phyloP scores from a whole-genome alignment of 2,113 vertebrate species.

The Canis aureus region DNA sequence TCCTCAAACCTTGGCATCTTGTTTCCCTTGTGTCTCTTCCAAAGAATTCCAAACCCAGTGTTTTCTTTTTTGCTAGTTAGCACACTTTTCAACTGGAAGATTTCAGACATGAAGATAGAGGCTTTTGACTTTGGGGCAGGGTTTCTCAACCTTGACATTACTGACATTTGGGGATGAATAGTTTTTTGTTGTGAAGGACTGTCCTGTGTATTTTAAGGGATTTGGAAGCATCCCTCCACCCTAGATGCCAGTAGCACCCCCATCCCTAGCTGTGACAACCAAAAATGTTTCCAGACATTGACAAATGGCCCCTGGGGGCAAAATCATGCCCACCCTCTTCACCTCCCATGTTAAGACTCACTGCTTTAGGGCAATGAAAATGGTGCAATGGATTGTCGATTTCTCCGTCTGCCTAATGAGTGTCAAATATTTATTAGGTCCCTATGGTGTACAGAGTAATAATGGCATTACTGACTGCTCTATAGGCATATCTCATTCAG shows the following conservation, averaged over 20 bases:
- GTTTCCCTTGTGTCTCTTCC: background rate
- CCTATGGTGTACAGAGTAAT: no score
- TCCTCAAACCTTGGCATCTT: background rate
- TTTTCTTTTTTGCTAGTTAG: background rate
- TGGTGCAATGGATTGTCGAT: background rate
- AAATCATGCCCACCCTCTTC: background rate
- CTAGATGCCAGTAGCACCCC: background rate
- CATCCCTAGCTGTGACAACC: background rate
- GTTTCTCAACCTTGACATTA: background rate
- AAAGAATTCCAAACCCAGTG: background rate
- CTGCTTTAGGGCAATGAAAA: background rate
- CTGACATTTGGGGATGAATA: background rate
- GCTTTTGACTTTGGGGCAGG: background rate
- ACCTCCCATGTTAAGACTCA: background rate
- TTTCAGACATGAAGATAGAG: background rate
- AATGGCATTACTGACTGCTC: background rate
- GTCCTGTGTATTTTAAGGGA: fast-evolving
- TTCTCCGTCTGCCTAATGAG: background rate
- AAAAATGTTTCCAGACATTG: background rate
- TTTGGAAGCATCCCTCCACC: background rate
- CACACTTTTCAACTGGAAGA: background rate
- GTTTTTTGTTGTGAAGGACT: background rate
- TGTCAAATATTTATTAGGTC: background rate
- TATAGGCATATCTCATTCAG: background rate
- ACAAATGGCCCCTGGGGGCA: background rate